These are phyloP conservation scores for Nibea albiflora DNA, from an alignment of 2,113 vertebrate genomes.

Conservation along the genomic window DNA sequence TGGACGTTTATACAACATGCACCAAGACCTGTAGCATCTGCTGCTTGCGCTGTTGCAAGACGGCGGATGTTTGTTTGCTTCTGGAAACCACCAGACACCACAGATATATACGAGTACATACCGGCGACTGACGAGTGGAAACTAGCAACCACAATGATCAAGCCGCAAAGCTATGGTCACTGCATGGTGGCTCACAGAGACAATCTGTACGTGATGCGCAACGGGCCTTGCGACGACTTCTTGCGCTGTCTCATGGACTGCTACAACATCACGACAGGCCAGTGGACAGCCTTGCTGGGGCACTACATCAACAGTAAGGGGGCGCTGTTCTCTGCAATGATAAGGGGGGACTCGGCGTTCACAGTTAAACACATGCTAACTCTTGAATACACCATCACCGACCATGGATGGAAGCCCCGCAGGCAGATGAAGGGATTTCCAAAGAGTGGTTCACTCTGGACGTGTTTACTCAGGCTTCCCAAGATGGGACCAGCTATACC, in stretches of 20 bases:
- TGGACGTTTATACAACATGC: slow-evolving; percentile 88
- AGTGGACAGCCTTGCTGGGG: slow-evolving; percentile 91
- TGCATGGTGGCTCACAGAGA: slow-evolving; percentile 95
- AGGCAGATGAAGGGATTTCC: slow-evolving; percentile 92
- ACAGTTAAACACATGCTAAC: slow-evolving; percentile 94
- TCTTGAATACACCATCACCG: slow-evolving; percentile 87
- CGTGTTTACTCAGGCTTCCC: slow-evolving; percentile 92
- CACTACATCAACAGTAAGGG: slow-evolving; percentile 97
- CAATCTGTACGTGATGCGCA: slow-evolving; percentile 94
- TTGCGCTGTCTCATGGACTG: slow-evolving; percentile 92
- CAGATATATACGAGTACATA: slow-evolving; percentile 89
- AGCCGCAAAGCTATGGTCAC: slow-evolving; percentile 93
- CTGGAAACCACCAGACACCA: slow-evolving; percentile 92
- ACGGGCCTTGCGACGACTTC: slow-evolving; percentile 93
- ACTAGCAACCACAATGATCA: slow-evolving; percentile 86
- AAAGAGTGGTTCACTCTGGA: slow-evolving; percentile 91
- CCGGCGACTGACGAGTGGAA: slow-evolving; percentile 84
- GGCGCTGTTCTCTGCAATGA: slow-evolving; percentile 90
- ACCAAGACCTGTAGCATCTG: slow-evolving; percentile 87
- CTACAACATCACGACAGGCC: slow-evolving; percentile 90
- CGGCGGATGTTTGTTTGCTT: slow-evolving; percentile 93
- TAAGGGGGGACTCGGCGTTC: slow-evolving; percentile 89
- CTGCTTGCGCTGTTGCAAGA: slow-evolving; percentile 87
- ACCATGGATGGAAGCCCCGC: slow-evolving; percentile 87
- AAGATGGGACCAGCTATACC: slow-evolving; percentile 63